Evolutionary conservation across 2,888 invertebrate species (phyloP).

Genomic region (Noctua janthina): DNA sequence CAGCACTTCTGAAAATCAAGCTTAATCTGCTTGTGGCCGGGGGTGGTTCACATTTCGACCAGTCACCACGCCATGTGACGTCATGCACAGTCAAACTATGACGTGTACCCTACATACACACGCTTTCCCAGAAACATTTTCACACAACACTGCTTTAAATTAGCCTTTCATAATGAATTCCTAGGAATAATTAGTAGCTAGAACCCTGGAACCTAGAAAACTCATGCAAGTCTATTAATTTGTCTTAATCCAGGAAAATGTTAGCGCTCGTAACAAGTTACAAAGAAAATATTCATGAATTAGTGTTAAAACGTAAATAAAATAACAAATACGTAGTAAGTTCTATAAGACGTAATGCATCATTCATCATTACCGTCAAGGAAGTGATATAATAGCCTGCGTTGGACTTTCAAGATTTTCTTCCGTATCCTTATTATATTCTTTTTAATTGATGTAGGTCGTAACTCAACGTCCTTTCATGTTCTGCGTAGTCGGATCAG

Average conservation of each 20-base stretch:
- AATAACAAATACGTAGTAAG: not conserved
- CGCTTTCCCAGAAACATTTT: slow-evolving; percentile 59
- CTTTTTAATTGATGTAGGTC: slow-evolving; percentile 22
- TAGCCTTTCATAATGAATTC: slow-evolving; percentile 44
- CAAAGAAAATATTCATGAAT: slow-evolving; percentile 37
- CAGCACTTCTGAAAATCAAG: slow-evolving; percentile 45
- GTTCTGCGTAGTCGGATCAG: slow-evolving; percentile 22
- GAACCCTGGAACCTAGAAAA: slow-evolving; percentile 25
- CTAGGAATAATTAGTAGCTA: slow-evolving; percentile 43
- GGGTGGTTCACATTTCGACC: slow-evolving; percentile 48
- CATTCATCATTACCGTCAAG: slow-evolving; percentile 25
- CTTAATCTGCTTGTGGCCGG: slow-evolving; percentile 1
- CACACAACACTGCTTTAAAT: slow-evolving; percentile 38
- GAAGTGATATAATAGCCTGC: slow-evolving; percentile 39
- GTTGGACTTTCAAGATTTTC: slow-evolving; percentile 31
- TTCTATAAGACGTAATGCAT: slow-evolving; percentile 9
- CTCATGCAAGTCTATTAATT: slow-evolving; percentile 31
- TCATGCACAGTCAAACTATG: slow-evolving; percentile 65
- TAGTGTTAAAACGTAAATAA: slow-evolving; percentile 16
- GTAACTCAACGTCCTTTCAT: slow-evolving; percentile 18
- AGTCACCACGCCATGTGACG: slow-evolving; percentile 65
- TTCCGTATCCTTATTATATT: slow-evolving; percentile 56
- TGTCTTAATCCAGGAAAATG: slow-evolving; percentile 53
- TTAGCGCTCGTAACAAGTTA: slow-evolving; percentile 29
- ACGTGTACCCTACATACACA: slow-evolving; percentile 62